A percentile compares a stretch with the other conserved stretches of the same genome.
Conservation (phyloP, 2,888 invertebrate species). For the Pheosia gnoma region DNA sequence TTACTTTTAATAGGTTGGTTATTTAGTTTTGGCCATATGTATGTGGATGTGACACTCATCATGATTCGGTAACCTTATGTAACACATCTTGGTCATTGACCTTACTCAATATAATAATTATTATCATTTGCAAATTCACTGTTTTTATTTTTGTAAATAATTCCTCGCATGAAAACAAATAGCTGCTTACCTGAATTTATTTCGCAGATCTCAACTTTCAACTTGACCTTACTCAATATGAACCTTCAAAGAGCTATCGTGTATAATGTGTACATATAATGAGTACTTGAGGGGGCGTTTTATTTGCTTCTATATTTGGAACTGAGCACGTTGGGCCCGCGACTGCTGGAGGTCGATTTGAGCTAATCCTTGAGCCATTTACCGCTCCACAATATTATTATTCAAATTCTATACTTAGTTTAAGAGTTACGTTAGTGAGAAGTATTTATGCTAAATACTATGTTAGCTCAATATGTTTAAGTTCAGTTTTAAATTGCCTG, state of each 20-base stretch:
- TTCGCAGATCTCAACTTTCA: constrained; percentile 23
- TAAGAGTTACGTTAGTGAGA: too few species aligned
- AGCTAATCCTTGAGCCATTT: constrained; percentile 37
- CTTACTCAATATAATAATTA: too few species aligned
- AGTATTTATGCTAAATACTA: neutral
- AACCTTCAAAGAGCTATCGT: constrained; percentile 12
- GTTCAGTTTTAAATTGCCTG: too few species aligned
- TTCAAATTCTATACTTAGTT: too few species aligned
- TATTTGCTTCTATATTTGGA: constrained; percentile 44
- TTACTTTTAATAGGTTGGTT: neutral
- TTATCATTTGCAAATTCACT: too few species aligned
- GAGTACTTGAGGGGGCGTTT: constrained; percentile 55
- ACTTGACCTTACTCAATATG: constrained; percentile 28
- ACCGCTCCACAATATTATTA: too few species aligned
- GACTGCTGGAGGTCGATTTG: constrained; percentile 46
- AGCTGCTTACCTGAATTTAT: constrained; percentile 4
- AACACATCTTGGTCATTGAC: too few species aligned
- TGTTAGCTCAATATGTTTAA: too few species aligned
- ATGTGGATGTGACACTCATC: too few species aligned
- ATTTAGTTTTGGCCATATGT: neutral
- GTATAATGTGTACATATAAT: constrained; percentile 13
- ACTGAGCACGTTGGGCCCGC: constrained; percentile 26
- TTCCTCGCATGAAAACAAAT: neutral
- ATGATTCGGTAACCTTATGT: too few species aligned
- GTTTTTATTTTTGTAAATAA: too few species aligned